Percentiles rank a stretch among this genome's conserved stretches.
Evolutionary conservation across 2,888 invertebrate species (phyloP).

Genomic region (Tenthredo scrophulariae): DNA sequence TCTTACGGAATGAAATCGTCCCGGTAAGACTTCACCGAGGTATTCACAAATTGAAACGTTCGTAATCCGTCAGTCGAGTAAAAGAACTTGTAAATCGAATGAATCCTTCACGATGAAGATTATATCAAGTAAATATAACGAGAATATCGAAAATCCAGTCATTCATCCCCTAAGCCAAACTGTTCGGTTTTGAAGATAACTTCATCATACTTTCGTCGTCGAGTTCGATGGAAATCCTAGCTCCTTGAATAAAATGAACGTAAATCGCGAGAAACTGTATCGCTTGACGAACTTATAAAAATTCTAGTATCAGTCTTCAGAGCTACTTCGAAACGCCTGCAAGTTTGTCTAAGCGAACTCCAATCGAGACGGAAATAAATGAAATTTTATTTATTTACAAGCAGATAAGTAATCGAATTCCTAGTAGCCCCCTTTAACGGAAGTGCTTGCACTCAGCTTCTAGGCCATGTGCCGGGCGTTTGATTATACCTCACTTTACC

Average conservation of each 20-base stretch:
- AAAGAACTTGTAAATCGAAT: slow-evolving; percentile 9
- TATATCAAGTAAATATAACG: not conserved
- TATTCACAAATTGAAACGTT: slow-evolving; percentile 8
- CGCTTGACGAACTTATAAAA: not conserved
- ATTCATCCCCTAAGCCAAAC: slow-evolving; percentile 25
- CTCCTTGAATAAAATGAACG: not conserved
- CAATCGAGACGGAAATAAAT: slow-evolving; percentile 28
- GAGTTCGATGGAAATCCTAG: not conserved
- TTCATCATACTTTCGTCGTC: not conserved
- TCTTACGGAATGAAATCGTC: not conserved
- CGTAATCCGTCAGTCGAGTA: slow-evolving; percentile 5
- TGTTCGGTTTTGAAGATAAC: not conserved
- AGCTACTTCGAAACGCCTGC: not conserved
- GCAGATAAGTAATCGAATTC: slow-evolving; percentile 41
- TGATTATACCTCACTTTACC: slow-evolving; percentile 29
- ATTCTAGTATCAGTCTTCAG: not conserved
- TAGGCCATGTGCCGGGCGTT: slow-evolving; percentile 14
- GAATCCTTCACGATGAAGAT: not conserved
- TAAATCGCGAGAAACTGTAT: not conserved
- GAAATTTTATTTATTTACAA: slow-evolving; percentile 48
- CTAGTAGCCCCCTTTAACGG: slow-evolving; percentile 25
- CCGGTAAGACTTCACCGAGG: slow-evolving; percentile 12
- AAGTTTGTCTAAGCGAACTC: not conserved
- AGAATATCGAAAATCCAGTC: not conserved
- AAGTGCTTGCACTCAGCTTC: slow-evolving; percentile 28